phyloP scores from a whole-genome alignment of 2,113 vertebrate genomes.

The Diphyllodes magnificus region DNA sequence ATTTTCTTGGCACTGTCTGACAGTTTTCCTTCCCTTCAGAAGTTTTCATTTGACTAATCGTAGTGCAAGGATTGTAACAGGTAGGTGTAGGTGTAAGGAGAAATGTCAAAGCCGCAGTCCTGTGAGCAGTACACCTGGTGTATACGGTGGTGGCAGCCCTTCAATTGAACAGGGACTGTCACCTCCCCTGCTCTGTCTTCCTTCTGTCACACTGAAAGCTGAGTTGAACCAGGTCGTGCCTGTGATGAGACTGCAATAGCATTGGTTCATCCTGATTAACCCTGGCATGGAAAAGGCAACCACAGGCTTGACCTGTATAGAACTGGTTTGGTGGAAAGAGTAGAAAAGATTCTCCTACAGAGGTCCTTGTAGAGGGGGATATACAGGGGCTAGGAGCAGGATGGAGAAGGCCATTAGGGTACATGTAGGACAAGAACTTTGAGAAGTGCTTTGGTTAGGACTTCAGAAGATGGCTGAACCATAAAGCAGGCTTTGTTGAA shows the following conservation, averaged over 20 bases:
- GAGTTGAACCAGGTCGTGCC: neutral
- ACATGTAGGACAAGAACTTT: neutral
- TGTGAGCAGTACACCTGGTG: neutral
- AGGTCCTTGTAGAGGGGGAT: neutral
- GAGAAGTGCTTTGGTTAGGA: neutral
- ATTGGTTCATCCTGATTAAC: neutral
- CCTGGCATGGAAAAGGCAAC: neutral
- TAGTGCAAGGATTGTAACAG: neutral
- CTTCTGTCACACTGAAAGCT: neutral
- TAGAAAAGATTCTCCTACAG: neutral
- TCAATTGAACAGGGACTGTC: neutral
- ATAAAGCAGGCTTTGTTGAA: neutral
- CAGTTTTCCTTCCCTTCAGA: neutral
- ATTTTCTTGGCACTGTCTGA: neutral
- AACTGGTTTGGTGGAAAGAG: neutral
- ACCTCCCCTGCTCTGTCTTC: neutral
- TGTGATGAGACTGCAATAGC: too few relatives aligned
- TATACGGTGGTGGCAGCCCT: accelerated
- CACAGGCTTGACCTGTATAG: neutral
- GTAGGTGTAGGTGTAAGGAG: neutral
- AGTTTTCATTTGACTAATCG: neutral
- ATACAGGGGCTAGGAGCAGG: neutral
- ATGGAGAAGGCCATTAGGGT: neutral
- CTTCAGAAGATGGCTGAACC: neutral
- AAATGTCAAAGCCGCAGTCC: neutral